Conservation (phyloP, 2,888 invertebrate species). For the Andrena trimmerana region DNA sequence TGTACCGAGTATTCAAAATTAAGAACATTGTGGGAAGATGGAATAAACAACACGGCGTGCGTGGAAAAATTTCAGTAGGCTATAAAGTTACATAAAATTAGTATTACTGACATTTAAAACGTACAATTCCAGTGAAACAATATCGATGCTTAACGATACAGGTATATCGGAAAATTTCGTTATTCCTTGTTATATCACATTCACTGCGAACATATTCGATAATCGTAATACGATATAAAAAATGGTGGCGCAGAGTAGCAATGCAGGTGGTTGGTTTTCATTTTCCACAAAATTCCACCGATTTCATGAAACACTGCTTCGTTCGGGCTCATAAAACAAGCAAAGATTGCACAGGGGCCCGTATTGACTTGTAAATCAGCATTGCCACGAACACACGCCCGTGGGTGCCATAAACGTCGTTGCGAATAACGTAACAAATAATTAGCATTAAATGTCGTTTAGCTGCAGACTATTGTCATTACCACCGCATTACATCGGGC, state of each 20-base stretch:
- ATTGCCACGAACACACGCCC: constrained; percentile 10
- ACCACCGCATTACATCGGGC: constrained; percentile 54
- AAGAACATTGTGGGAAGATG: neutral
- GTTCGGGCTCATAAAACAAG: neutral
- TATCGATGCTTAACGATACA: too few species aligned
- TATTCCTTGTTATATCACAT: too few species aligned
- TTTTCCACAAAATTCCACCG: neutral
- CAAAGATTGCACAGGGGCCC: neutral
- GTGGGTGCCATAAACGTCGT: constrained; percentile 34
- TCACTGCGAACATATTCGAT: too few species aligned
- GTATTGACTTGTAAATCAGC: neutral
- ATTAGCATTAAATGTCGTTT: constrained; percentile 62
- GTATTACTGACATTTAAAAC: too few species aligned
- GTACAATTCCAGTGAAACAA: too few species aligned
- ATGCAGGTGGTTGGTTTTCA: neutral
- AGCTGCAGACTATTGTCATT: constrained; percentile 56
- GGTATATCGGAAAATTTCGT: too few species aligned
- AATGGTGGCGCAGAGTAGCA: neutral
- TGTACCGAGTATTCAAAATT: constrained; percentile 16
- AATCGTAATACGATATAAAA: neutral
- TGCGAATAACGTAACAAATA: constrained; percentile 56
- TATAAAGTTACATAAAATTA: too few species aligned
- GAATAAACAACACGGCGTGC: neutral
- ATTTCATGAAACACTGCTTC: neutral
- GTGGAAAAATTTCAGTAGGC: neutral